These are phyloP conservation scores for Gymnodraco acuticeps DNA, from an alignment of 2,797 vertebrate species.

Conservation along the genomic window DNA sequence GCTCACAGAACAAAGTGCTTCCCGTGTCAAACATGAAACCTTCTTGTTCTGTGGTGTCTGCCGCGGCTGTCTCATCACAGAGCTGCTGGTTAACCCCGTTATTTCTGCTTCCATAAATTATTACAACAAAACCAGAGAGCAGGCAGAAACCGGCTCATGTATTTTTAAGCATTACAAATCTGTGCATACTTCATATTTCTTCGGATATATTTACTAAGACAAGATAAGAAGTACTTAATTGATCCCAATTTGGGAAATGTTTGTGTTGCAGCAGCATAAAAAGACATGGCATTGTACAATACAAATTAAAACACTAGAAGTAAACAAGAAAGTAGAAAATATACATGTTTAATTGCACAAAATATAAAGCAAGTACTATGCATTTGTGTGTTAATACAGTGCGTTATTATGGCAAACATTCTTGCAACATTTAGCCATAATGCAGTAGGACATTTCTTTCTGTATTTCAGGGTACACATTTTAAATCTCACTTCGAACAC, in stretches of 20 bases:
- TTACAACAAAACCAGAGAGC: neutral
- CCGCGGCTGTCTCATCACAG: neutral
- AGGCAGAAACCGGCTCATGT: neutral
- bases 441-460: neutral
- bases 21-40: conserved; percentile 52
- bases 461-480: neutral
- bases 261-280: too few relatives aligned
- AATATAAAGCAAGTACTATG: neutral
- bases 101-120: conserved; percentile 21
- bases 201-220: too few relatives aligned
- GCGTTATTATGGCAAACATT: neutral
- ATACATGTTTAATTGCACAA: too few relatives aligned
- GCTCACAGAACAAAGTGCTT: conserved; percentile 51
- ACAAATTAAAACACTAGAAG: too few relatives aligned
- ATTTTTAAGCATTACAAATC: neutral
- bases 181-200: neutral
- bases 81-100: conserved; percentile 3
- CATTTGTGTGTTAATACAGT: neutral
- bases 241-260: too few relatives aligned
- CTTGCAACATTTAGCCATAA: neutral
- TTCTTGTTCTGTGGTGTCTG: conserved; percentile 28
- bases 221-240: too few relatives aligned
- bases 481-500: neutral
- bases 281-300: too few relatives aligned
- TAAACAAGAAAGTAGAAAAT: too few relatives aligned